These are phyloP conservation scores for Siniperca undulata DNA, from an alignment of 2,797 vertebrate genomes.

Conservation along the genomic window DNA sequence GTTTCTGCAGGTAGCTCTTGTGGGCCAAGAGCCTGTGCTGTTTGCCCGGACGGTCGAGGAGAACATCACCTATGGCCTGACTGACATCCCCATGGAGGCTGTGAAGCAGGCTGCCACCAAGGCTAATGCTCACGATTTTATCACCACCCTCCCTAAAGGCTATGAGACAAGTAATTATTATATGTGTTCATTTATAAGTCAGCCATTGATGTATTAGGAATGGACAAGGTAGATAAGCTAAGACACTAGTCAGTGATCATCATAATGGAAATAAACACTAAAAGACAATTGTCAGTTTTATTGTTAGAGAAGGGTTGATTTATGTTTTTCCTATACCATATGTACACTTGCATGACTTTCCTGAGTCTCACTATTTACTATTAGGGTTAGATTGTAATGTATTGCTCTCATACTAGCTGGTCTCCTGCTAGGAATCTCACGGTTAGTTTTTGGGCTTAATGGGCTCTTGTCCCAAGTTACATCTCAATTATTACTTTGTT, in stretches of 20 bases:
- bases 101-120: slow-evolving; percentile 90
- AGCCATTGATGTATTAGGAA: neutral
- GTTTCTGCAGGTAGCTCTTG: slow-evolving; percentile 89
- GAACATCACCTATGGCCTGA: slow-evolving; percentile 93
- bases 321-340: neutral
- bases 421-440: neutral
- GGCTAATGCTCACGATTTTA: slow-evolving; percentile 93
- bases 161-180: slow-evolving; percentile 89
- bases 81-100: slow-evolving; percentile 82
- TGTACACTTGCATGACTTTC: neutral
- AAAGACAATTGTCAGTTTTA: neutral
- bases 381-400: neutral
- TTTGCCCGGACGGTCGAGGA: slow-evolving; percentile 93
- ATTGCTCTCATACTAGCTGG: neutral
- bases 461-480: neutral
- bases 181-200: neutral
- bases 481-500: neutral
- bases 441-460: neutral
- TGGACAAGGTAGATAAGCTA: neutral
- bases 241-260: neutral
- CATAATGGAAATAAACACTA: neutral
- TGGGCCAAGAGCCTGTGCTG: slow-evolving; percentile 95
- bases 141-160: slow-evolving; percentile 88
- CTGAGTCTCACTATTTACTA: neutral
- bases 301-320: neutral